phyloP scores from a whole-genome alignment of 2,797 vertebrate genomes.

The Corythornis leucogaster region DNA sequence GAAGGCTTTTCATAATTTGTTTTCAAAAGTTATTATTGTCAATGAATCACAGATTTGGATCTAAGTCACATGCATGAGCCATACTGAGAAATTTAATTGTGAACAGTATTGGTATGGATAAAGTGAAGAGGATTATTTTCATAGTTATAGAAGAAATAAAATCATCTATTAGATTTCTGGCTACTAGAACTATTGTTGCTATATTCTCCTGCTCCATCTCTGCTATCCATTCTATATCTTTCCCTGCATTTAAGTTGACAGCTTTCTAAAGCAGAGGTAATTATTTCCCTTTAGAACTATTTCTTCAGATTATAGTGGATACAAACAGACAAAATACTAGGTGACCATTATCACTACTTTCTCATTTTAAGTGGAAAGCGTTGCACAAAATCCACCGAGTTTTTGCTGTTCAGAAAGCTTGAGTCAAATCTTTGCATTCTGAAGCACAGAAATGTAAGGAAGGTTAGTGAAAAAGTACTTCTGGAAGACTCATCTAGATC shows the following conservation, averaged over 20 bases:
- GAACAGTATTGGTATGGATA: neutral
- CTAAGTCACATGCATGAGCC: neutral
- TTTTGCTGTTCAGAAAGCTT: neutral
- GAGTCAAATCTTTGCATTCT: neutral
- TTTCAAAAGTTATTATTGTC: neutral
- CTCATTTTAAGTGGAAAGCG: neutral
- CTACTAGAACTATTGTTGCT: neutral
- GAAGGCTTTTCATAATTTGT: neutral
- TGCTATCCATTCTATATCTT: neutral
- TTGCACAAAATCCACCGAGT: neutral
- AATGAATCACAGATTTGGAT: neutral
- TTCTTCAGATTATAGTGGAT: neutral
- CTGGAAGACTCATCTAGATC: neutral
- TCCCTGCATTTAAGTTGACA: neutral
- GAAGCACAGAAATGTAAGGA: neutral
- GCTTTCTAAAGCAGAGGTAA: neutral
- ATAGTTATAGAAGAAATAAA: neutral
- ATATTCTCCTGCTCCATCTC: neutral
- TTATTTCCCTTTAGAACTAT: neutral
- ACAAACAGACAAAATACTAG: neutral
- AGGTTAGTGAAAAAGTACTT: neutral
- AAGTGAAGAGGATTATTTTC: neutral
- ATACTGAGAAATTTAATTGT: neutral
- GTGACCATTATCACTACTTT: neutral
- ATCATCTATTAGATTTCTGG: neutral